Conservation (phyloP, 1,140 invertebrate species). For the Dolichoris vasculosae region DNA sequence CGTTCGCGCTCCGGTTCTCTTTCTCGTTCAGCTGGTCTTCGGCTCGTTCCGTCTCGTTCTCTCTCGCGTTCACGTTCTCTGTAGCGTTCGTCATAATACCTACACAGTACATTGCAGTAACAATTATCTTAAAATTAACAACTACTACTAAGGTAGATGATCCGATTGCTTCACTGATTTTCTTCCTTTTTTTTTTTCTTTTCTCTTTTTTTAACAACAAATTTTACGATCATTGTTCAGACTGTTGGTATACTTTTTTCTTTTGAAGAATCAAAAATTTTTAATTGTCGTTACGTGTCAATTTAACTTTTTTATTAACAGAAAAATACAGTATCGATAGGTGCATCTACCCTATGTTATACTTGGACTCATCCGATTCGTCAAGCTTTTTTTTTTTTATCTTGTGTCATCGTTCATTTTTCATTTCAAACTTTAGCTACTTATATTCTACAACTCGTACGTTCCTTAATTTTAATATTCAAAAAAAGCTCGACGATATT, state of each 20-base stretch:
- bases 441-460: not conserved
- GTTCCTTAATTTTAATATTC: not conserved
- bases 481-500: conserved; percentile 28
- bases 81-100: conserved; percentile 89
- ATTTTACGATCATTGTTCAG: too few species aligned
- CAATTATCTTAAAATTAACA: conserved; percentile 65
- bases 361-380: conserved; percentile 21
- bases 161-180: conserved; percentile 24
- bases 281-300: not conserved
- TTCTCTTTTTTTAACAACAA: too few species aligned
- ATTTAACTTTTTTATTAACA: not conserved
- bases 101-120: conserved; percentile 68
- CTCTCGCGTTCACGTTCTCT: conserved; percentile 78
- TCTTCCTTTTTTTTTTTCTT: not conserved
- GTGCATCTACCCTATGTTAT: conserved; percentile 42
- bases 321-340: not conserved
- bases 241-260: too few species aligned
- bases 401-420: not conserved
- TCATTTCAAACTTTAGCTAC: not conserved
- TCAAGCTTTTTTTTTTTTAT: conserved; percentile 15
- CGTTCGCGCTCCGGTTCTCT: conserved; percentile 81
- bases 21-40: conserved; percentile 73
- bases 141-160: conserved; percentile 50
- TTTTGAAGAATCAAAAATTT: not conserved
- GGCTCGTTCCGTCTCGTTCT: conserved; percentile 73